Conservation (phyloP, 2,113 vertebrate genomes). For the Hepsetus odoe region DNA sequence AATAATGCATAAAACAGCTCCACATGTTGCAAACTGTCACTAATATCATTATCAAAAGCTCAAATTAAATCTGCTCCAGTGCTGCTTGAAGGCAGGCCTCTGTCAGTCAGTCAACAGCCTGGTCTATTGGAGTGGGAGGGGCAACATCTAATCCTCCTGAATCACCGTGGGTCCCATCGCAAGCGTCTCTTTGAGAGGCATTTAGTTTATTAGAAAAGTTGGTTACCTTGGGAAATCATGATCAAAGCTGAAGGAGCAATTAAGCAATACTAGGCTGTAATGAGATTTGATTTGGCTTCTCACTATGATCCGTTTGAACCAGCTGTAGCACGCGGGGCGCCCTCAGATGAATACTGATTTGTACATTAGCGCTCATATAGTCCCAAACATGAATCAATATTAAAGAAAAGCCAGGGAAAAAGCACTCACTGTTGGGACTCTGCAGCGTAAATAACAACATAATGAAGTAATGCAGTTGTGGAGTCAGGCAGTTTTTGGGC, state of each 20-base stretch:
- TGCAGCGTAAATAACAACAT: background rate
- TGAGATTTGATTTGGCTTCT: constrained; percentile 61
- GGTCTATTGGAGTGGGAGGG: constrained; percentile 23
- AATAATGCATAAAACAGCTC: background rate
- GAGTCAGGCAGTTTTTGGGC: background rate
- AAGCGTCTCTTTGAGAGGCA: constrained; percentile 45
- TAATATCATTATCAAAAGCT: constrained; percentile 32
- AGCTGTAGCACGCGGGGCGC: constrained; percentile 14
- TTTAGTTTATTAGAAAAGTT: constrained; percentile 60
- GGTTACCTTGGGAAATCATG: constrained; percentile 60
- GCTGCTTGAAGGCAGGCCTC: background rate
- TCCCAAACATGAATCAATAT: constrained; percentile 35
- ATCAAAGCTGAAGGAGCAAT: constrained; percentile 62
- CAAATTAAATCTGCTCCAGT: constrained; percentile 6
- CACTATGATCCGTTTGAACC: constrained; percentile 49
- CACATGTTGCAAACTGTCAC: background rate
- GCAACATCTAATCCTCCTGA: constrained; percentile 15
- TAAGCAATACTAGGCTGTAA: constrained; percentile 56
- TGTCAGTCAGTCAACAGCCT: constrained; percentile 6
- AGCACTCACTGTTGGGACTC: background rate
- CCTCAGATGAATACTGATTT: constrained; percentile 53
- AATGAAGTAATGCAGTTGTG: constrained; percentile 20
- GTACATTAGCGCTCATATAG: constrained; percentile 37
- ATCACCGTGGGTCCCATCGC: constrained; percentile 29
- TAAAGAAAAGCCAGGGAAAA: constrained; percentile 24